Evolutionary conservation across 2,888 invertebrate genomes (phyloP).

Genomic region (Carpatolechia fugitivella): DNA sequence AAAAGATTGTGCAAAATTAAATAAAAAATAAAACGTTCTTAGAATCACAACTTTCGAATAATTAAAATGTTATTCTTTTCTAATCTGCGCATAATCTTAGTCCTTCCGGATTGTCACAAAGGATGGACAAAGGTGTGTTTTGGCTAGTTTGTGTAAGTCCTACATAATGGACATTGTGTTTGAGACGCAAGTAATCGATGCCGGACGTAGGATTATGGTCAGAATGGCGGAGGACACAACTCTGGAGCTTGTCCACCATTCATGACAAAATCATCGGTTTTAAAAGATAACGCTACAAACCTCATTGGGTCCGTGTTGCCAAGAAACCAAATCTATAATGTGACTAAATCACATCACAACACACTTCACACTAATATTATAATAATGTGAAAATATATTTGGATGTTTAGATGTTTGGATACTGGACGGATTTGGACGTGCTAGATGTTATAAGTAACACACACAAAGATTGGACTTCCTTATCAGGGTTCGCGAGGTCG

Average conservation of each 20-base stretch:
- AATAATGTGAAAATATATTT: too few relatives aligned
- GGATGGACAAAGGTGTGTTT: slow-evolving; percentile 53
- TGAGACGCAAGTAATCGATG: slow-evolving; percentile 61
- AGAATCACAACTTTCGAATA: not conserved
- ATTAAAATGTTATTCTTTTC: not conserved
- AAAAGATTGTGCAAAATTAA: not conserved
- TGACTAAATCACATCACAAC: too few relatives aligned
- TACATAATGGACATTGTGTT: slow-evolving; percentile 40
- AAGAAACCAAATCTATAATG: too few relatives aligned
- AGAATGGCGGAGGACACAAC: slow-evolving; percentile 13
- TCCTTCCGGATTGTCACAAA: slow-evolving; percentile 63
- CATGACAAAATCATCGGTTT: too few relatives aligned
- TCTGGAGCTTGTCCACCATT: not conserved
- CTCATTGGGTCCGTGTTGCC: too few relatives aligned
- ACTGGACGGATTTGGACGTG: too few relatives aligned
- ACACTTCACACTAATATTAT: too few relatives aligned
- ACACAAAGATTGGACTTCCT: too few relatives aligned
- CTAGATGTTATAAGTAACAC: too few relatives aligned
- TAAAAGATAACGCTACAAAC: too few relatives aligned
- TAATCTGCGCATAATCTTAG: slow-evolving; percentile 15
- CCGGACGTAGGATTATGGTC: slow-evolving; percentile 53
- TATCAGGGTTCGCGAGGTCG: too few relatives aligned
- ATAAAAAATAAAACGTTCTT: not conserved
- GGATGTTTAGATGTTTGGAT: too few relatives aligned
- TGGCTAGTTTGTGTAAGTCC: slow-evolving; percentile 47